Evolutionary conservation across 2,888 invertebrate species (phyloP), one percentile per base, ranked within the genome.

Genomic region (Oscheius myriophilus): DNA sequence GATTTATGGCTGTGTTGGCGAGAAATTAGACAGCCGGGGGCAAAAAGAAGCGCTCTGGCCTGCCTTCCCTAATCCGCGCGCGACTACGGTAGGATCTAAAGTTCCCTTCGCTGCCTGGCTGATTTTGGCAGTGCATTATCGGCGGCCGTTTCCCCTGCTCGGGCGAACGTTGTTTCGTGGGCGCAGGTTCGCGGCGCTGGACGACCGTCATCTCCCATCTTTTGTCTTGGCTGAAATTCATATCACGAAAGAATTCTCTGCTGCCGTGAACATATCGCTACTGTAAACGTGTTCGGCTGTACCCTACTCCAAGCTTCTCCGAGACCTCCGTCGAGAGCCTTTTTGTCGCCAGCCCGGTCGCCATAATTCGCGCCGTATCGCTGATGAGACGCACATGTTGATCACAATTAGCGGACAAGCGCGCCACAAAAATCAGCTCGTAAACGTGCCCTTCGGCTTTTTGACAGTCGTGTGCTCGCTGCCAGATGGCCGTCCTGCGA

Each of bases 381-480:
- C 61, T 61, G 61, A 61, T 61, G 61, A 61, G 61, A 61, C 61
- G 61, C 61, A 61, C 61, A 61, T 61, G 61, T 61, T 61, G 61
- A 61, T 61, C 61, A 61, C 61, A 61, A 61, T 61, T 61, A 61
- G 61, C 61, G 61, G 61, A 61, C 61, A 61, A 61, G 61, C 61
- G 61, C 39, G 61, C 46, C 46, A 33, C 39, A 61, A 61, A 61
- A 61, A 61, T 61, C 49, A 49, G 61, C 61, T 61, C 61, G 49
- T 61, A 46, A 61, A 61, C 61, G 45, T 18, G 18, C 26, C 46
- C 49, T 16, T 21, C 21, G 49, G 46, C 61, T 61, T 61, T 61
- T 61, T 61, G 61, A 61, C 61, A 61, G 61, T 61, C 46, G 49
- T 42, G 26, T 12, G 45, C 18, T 7, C 25, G 18, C 58, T 18